Percentiles rank a stretch among this genome's conserved stretches.
Evolutionary conservation across 2,113 vertebrate genomes (phyloP).

Genomic region (Phoenicopterus ruber): DNA sequence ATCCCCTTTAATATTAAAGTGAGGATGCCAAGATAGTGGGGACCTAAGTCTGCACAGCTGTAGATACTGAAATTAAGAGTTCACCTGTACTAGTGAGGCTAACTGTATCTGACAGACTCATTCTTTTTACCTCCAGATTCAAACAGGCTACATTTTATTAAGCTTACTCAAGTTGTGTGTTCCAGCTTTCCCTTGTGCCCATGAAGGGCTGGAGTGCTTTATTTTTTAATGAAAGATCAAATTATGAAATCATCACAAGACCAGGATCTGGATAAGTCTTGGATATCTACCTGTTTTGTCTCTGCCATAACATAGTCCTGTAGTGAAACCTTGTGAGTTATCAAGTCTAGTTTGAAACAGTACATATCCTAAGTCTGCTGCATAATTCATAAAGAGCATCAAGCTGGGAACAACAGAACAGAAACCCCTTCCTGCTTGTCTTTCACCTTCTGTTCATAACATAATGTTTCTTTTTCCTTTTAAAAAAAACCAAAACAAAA

Average conservation of each 20-base stretch:
- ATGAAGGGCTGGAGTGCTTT: neutral
- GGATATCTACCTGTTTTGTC: neutral
- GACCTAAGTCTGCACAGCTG: neutral
- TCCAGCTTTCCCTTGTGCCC: neutral
- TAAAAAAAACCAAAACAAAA: neutral
- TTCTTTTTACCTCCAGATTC: neutral
- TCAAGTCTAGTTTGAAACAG: neutral
- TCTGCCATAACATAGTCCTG: neutral
- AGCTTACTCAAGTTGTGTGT: neutral
- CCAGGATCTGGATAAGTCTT: neutral
- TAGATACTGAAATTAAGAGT: neutral
- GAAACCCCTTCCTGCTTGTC: neutral
- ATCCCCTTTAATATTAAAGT: neutral
- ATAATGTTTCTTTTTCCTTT: neutral
- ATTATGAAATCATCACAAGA: neutral
- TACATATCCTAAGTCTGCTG: neutral
- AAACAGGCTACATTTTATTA: neutral
- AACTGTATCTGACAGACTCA: neutral
- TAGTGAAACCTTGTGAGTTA: neutral
- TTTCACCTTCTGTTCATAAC: neutral
- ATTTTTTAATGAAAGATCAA: neutral
- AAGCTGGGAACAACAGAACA: neutral
- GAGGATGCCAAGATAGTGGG: fast-evolving
- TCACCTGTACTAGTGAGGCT: neutral
- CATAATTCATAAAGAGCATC: neutral